phyloP scores from a whole-genome alignment of 1,140 invertebrate genomes.

The Orchestia grillus region DNA sequence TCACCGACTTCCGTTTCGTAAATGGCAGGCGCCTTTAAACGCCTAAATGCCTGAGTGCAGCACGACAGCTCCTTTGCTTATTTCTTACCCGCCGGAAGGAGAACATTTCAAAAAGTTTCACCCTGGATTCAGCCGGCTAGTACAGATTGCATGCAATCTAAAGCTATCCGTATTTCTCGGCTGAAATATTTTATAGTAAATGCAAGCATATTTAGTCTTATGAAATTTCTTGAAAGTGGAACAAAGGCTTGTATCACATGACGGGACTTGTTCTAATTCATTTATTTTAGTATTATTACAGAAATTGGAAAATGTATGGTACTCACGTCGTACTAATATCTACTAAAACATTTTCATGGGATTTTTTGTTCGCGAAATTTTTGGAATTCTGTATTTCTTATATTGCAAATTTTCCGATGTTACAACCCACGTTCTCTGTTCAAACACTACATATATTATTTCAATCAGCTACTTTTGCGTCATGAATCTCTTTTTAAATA shows the following conservation, averaged over 20 bases:
- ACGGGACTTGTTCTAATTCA: neutral
- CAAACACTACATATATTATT: no score
- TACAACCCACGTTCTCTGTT: no score
- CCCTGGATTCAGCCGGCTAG: neutral
- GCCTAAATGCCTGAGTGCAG: neutral
- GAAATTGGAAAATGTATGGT: no score
- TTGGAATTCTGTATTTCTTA: no score
- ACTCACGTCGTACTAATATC: no score
- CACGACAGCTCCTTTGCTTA: neutral
- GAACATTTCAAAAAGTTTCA: neutral
- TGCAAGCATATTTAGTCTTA: neutral
- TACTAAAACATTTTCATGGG: no score
- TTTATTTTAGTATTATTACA: neutral
- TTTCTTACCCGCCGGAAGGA: neutral
- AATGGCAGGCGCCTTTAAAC: neutral
- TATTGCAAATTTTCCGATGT: no score
- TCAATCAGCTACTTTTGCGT: no score
- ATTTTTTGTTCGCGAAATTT: no score
- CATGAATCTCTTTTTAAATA: no score
- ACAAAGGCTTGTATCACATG: neutral
- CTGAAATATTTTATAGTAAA: neutral
- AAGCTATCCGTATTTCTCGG: neutral
- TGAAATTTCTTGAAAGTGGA: neutral
- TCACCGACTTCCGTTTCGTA: slow-evolving; percentile 6
- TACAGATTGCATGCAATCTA: neutral